These are phyloP conservation scores for Meda fulgida DNA, from an alignment of 2,797 vertebrate species.

Conservation along the genomic window DNA sequence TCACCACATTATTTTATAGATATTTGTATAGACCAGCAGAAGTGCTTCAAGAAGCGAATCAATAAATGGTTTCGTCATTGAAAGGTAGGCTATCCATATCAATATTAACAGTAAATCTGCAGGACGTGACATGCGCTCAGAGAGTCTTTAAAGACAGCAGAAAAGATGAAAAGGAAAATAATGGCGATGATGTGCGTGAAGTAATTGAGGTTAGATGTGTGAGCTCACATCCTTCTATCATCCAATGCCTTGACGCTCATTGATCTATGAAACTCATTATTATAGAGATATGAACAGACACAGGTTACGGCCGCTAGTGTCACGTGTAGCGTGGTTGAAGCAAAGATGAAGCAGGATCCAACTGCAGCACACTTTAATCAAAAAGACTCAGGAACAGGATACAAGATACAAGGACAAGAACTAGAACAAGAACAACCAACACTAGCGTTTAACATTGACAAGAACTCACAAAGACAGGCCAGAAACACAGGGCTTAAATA, in stretches of 20 bases:
- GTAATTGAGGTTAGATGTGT: conserved; percentile 28
- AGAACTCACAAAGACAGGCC: too few species aligned
- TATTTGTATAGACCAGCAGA: neutral
- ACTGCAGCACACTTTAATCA: too few species aligned
- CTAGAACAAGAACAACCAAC: too few species aligned
- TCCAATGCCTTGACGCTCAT: neutral
- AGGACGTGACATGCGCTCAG: neutral
- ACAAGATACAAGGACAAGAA: too few species aligned
- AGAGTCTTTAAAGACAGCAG: neutral
- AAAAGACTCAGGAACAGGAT: too few species aligned
- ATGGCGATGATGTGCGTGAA: neutral
- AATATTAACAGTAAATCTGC: neutral
- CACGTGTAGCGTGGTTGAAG: too few species aligned
- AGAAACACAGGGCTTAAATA: too few species aligned
- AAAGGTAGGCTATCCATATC: neutral
- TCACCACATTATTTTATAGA: conserved; percentile 9
- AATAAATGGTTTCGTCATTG: neutral
- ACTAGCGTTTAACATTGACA: too few species aligned
- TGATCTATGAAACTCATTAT: conserved; percentile 18
- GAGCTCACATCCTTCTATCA: conserved; percentile 4
- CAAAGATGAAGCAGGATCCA: too few species aligned
- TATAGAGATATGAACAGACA: neutral
- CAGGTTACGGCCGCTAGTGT: neutral
- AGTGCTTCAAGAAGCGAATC: neutral
- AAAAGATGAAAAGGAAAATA: neutral